Base-by-base conservation (phyloP, 2,113 vertebrate genomes). In the Lophius piscatorius region DNA sequence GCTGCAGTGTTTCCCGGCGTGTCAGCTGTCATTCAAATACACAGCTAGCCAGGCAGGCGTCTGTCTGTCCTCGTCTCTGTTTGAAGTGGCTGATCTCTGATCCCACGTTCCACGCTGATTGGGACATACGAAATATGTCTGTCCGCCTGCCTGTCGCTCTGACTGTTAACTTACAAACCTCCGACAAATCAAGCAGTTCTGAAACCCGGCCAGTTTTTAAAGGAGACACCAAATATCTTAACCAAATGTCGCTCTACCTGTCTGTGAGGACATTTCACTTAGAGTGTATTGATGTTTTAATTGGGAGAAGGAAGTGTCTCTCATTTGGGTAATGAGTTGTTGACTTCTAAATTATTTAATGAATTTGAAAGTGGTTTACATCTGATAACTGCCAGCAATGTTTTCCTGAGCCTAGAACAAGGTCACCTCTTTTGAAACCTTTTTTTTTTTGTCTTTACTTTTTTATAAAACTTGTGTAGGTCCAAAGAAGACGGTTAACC, bases 21-120 rank as follows among this genome's bases (percentile, higher is more conserved):
- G 48, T 83, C 84, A 63, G 41, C 54, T 74, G 77, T 70, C 81
- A 57, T 65, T 72, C 74, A 66, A 50, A 65, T 74, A 65, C 50
- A 60, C 73, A 59, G 74, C 47, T 4, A 45, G 56, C 35, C 40
- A 58, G 70, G 14, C 69, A 54, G 90, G 87, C 90, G 87, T 87
- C 89, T 71, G 63, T 74, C 60, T 87, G 89, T 90, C 88, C 78
- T 44, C 33, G 33, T 46, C 35, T 86, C 60, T 91, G 81, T 91
- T 91, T 92, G 89, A 85, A 36, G 73, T 79, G 62, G 70, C 48
- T 91, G 89, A 91, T 85, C 90, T 91, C 72, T 92, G 90, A 88
- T 85, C 89, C 55, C 34, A 14, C 46, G 56, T 73, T 16, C 60
- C 45, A 50, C 60, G 46, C 63, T 67, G 70, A 78, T 63, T 64